Conservation (phyloP, 2,797 vertebrate genomes). For the Anabas testudineus region DNA sequence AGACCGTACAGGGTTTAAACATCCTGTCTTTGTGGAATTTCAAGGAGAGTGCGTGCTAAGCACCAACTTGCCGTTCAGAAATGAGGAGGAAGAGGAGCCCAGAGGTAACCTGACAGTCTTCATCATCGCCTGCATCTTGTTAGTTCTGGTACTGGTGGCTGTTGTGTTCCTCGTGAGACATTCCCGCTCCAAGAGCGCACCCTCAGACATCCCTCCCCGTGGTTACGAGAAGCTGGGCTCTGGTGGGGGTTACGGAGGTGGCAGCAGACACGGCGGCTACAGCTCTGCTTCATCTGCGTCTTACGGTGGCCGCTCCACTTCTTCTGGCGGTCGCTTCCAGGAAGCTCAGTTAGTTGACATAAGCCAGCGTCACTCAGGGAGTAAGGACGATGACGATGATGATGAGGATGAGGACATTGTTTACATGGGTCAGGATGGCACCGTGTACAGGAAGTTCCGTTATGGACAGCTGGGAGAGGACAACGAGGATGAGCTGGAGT, state of each 20-base stretch:
- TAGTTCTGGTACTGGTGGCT: conserved; percentile 83
- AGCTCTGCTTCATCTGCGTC: conserved; percentile 65
- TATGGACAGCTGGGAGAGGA: conserved; percentile 91
- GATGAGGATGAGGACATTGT: conserved; percentile 93
- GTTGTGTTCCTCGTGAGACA: conserved; percentile 84
- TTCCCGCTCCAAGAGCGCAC: conserved; percentile 77
- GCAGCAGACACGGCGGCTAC: conserved; percentile 65
- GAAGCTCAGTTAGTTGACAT: conserved; percentile 91
- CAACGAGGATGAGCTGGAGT: conserved; percentile 92
- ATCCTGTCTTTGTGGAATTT: conserved; percentile 10
- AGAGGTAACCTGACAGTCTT: conserved; percentile 85
- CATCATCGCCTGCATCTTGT: conserved; percentile 83
- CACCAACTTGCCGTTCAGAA: conserved; percentile 73
- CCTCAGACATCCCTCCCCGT: conserved; percentile 70
- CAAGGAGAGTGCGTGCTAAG: conserved; percentile 90
- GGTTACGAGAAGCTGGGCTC: conserved; percentile 91
- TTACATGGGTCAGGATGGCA: conserved; percentile 96
- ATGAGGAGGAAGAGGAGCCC: conserved; percentile 56
- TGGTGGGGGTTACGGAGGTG: conserved; percentile 60
- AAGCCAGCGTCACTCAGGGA: conserved; percentile 69
- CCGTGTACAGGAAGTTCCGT: conserved; percentile 93
- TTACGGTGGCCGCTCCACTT: conserved; percentile 66
- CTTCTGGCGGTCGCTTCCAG: conserved; percentile 71
- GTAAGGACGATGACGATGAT: conserved; percentile 62
- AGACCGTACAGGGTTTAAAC: background rate